phyloP scores from a whole-genome alignment of 2,113 vertebrate species.

The Xiphophorus couchianus region DNA sequence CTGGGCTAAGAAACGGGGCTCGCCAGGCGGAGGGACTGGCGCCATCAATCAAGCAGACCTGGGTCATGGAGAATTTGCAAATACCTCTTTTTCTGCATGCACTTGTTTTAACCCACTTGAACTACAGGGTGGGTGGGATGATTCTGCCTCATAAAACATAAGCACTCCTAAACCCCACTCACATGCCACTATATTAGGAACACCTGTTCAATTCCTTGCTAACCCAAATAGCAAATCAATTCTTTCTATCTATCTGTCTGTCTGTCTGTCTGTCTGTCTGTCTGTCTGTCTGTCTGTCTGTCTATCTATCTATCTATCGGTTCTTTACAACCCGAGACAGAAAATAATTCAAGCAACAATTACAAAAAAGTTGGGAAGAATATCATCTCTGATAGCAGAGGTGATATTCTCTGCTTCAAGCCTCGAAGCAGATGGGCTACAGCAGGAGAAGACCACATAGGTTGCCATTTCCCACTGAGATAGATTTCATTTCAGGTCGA shows the following conservation, averaged over 20 bases:
- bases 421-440: background rate
- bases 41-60: constrained; percentile 52
- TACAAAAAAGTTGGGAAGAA: no score
- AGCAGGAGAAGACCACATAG: background rate
- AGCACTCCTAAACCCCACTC: constrained; percentile 2
- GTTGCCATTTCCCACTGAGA: background rate
- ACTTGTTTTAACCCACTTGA: constrained; percentile 50
- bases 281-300: no score
- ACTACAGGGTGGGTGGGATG: constrained; percentile 29
- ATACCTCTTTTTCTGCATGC: constrained; percentile 42
- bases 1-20: constrained; percentile 24
- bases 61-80: constrained; percentile 46
- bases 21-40: constrained; percentile 23
- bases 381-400: background rate
- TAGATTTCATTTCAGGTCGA: background rate
- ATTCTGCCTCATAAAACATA: background rate
- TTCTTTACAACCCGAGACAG: no score
- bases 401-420: no score
- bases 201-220: background rate
- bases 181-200: background rate
- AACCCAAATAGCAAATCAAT: background rate
- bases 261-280: no score
- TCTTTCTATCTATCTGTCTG: no score
- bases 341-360: background rate
- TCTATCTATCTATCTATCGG: no score